phyloP scores from a whole-genome alignment of 2,113 vertebrate species.

The Hyla sarda region DNA sequence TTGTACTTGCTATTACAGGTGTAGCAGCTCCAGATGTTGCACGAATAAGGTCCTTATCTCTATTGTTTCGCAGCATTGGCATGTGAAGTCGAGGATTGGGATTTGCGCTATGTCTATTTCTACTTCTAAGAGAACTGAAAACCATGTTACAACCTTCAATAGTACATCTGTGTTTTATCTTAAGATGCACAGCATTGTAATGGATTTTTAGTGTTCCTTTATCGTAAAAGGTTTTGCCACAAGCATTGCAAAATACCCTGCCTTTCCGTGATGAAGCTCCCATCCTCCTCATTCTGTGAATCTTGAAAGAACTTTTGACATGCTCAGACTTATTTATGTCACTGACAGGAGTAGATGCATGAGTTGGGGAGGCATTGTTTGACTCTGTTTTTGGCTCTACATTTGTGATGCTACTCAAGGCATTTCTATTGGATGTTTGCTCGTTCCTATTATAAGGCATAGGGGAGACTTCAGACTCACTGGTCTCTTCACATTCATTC shows the following conservation, averaged over 20 bases:
- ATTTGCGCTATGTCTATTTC: conserved; percentile 98
- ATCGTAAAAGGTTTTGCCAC: conserved; percentile 98
- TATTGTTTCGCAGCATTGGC: conserved; percentile 98
- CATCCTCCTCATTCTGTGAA: conserved; percentile 97
- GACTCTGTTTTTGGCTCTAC: conserved; percentile 96
- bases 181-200: conserved; percentile 97
- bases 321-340: conserved; percentile 90
- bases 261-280: conserved; percentile 95
- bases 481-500: conserved; percentile 92
- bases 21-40: conserved; percentile 87
- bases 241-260: conserved; percentile 97
- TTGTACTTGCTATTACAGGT: conserved; percentile 94
- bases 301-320: conserved; percentile 93
- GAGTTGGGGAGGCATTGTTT: conserved; percentile 86
- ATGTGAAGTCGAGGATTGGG: conserved; percentile 97
- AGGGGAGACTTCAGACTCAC: conserved; percentile 95
- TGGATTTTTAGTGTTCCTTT: conserved; percentile 99
- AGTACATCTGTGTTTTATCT: conserved; percentile 98
- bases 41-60: conserved; percentile 98
- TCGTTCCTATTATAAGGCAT: conserved; percentile 88
- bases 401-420: conserved; percentile 85
- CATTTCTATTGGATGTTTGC: conserved; percentile 87
- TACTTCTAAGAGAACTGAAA: conserved; percentile 96
- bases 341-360: conserved; percentile 73
- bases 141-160: conserved; percentile 99